Conservation (phyloP, 2,113 vertebrate species). For the Shinisaurus crocodilurus region DNA sequence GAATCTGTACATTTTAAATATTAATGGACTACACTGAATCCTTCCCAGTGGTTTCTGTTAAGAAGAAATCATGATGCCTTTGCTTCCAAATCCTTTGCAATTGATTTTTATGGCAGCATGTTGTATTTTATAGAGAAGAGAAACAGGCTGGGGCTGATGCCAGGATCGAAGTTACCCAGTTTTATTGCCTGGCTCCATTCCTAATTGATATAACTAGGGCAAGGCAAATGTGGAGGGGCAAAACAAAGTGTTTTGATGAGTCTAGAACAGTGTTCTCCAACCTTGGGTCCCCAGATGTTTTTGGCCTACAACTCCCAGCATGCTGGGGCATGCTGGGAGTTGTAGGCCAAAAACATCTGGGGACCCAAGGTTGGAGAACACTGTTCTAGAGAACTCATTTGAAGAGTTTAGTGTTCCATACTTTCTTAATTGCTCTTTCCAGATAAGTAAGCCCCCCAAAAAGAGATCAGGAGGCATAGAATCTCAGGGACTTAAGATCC, state of each 20-base stretch:
- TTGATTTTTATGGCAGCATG: neutral
- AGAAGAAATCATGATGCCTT: neutral
- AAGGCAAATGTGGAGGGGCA: neutral
- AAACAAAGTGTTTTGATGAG: neutral
- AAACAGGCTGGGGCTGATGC: neutral
- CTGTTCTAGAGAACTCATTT: neutral
- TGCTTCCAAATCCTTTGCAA: neutral
- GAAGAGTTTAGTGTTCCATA: neutral
- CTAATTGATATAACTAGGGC: neutral
- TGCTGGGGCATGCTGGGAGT: too few relatives aligned
- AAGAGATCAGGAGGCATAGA: too few relatives aligned
- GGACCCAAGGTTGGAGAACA: too few relatives aligned
- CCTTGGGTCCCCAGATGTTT: too few relatives aligned
- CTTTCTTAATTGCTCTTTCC: neutral
- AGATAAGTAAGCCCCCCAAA: neutral
- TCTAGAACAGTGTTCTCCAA: too few relatives aligned
- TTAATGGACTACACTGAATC: neutral
- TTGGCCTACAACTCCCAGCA: too few relatives aligned
- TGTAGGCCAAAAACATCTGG: too few relatives aligned
- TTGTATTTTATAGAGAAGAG: neutral
- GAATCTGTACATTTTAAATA: slow-evolving; percentile 3
- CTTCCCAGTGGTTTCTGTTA: neutral
- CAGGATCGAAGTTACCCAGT: neutral
- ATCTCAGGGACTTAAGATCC: too few relatives aligned
- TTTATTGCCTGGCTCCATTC: neutral